Evolutionary conservation across 2,888 invertebrate genomes (phyloP), one percentile per base, ranked within the genome.

Genomic region (Drosophila merina): DNA sequence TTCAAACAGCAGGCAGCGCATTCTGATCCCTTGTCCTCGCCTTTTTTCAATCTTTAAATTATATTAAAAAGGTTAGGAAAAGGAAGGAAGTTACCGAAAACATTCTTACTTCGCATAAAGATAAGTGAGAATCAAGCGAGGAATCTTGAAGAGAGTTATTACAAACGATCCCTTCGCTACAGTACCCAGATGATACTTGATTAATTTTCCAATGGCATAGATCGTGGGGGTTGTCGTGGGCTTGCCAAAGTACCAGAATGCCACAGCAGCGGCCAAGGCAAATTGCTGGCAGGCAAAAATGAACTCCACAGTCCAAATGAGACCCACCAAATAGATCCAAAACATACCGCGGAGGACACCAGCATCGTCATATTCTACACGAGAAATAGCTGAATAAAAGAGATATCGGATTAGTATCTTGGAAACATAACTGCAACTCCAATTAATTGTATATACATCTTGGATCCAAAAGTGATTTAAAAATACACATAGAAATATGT

Each of bases 261-360:
- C 97, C 1, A 98, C 97, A 20, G 98, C 95, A 9, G 98, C 97
- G 14, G 98, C 96, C 72, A 98, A 95, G 1, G 98, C 96, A 94
- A 98, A 97, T 90, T 97, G 97, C 91, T 98, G 98, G 89, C 98
- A 98, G 10, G 97, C 97, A 81, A 97, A 95, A 79, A 98, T 97
- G 90, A 98, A 98, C 92, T 99, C 98, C 28, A 96, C 95, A 9
- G 96, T 95, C 98, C 98, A 99, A 74, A 99, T 94, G 25, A 98
- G 93, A 44, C 97, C 98, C 54, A 98, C 93, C 14, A 97, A 93
- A 89, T 98, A 97, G 79, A 98, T 94, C 97, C 97, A 98, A 96
- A 98, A 97, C 96, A 98, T 96, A 83, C 97, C 96, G 88, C 96
- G 95, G 36, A 97, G 94, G 95, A 96, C 96, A 77, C 94, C 93